Evolutionary conservation across 1,140 invertebrate species (phyloP).

Genomic region (Ceratina japonica): DNA sequence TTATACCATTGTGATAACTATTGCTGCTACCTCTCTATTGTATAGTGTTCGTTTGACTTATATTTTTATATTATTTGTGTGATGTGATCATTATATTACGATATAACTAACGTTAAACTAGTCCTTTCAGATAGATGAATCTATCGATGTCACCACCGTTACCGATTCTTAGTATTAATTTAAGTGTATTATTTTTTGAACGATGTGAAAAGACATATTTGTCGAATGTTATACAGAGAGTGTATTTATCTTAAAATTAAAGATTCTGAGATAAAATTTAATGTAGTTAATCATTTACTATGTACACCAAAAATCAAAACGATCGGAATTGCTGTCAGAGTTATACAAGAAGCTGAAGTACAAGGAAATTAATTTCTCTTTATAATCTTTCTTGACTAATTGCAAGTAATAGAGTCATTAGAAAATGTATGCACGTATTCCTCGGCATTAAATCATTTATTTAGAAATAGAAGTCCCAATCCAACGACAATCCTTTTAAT

Average conservation of each 20-base stretch:
- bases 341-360: no score
- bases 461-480: no score
- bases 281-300: no score
- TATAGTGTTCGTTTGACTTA: background rate
- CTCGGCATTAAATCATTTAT: background rate
- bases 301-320: no score
- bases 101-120: background rate
- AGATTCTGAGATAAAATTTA: no score
- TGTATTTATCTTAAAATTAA: conserved; percentile 6
- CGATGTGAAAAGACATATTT: background rate
- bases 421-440: background rate
- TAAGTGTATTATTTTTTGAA: background rate
- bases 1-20: conserved; percentile 22
- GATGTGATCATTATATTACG: background rate
- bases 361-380: no score
- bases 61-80: background rate
- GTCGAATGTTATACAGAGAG: background rate
- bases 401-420: background rate
- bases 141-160: background rate
- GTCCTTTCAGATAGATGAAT: background rate
- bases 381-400: no score
- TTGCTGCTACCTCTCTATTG: background rate
- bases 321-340: no score
- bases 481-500: no score
- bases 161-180: background rate